A percentile compares a stretch with the other conserved stretches of the same genome.
Conservation (phyloP, 2,113 vertebrate species). For the Emberiza fucata region DNA sequence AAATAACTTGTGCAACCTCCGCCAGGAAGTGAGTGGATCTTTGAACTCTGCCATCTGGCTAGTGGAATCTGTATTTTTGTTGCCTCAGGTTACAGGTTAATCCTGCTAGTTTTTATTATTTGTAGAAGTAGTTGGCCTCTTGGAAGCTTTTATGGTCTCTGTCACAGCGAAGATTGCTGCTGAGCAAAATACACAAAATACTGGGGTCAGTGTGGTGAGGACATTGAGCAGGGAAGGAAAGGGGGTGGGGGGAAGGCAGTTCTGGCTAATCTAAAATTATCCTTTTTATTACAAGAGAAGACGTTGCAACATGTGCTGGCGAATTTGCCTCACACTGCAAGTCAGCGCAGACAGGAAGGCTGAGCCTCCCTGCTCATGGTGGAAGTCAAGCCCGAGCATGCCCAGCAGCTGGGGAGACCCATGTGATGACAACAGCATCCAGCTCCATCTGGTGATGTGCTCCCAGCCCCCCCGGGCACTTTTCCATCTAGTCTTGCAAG, state of each 20-base stretch:
- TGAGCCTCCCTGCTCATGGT: not conserved
- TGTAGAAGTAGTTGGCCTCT: slow-evolving; percentile 52
- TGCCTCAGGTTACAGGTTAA: slow-evolving; percentile 66
- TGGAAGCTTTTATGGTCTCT: slow-evolving; percentile 32
- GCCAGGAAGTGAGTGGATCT: slow-evolving; percentile 65
- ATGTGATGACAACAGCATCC: slow-evolving; percentile 80
- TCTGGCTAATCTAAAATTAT: slow-evolving; percentile 62
- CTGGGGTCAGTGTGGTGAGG: not conserved
- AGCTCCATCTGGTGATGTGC: slow-evolving; percentile 82
- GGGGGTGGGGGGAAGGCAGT: rapidly evolving
- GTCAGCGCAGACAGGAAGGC: slow-evolving; percentile 4
- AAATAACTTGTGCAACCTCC: slow-evolving; percentile 66
- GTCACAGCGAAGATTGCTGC: slow-evolving; percentile 33
- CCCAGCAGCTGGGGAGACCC: slow-evolving; percentile 76
- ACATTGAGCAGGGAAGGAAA: not conserved
- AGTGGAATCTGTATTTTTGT: slow-evolving; percentile 51
- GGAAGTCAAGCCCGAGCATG: slow-evolving; percentile 73
- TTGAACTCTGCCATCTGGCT: slow-evolving; percentile 73
- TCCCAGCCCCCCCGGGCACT: slow-evolving; percentile 70
- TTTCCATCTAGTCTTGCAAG: slow-evolving; percentile 86
- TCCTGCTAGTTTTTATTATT: slow-evolving; percentile 61
- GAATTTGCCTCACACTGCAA: not conserved
- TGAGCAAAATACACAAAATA: not conserved
- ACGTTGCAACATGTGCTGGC: not conserved
- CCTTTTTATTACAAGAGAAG: slow-evolving; percentile 34